phyloP scores from a whole-genome alignment of 2,888 invertebrate genomes.

The Agrilus mali region DNA sequence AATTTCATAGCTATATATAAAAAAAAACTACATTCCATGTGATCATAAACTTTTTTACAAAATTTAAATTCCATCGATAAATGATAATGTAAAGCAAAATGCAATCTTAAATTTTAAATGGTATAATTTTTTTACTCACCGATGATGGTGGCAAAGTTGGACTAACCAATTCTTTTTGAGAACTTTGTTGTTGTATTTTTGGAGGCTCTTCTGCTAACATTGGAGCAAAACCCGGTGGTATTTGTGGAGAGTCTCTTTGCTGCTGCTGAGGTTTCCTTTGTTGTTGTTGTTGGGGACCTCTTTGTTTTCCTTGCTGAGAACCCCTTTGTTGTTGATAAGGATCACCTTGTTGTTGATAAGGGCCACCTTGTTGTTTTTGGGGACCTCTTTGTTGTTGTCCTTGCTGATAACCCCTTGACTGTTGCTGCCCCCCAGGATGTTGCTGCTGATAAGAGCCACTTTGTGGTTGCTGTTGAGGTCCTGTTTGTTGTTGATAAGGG shows the following conservation, averaged over 20 bases:
- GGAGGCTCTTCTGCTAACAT: not conserved
- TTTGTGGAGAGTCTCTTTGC: not conserved
- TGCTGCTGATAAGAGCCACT: not conserved
- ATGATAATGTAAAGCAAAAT: too few relatives aligned
- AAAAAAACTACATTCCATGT: too few relatives aligned
- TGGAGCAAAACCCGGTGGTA: not conserved
- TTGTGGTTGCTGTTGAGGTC: slow-evolving; percentile 6
- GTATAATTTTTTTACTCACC: too few relatives aligned
- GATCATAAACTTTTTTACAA: too few relatives aligned
- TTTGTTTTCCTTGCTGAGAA: not conserved
- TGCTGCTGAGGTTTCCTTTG: not conserved
- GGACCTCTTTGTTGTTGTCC: slow-evolving; percentile 4
- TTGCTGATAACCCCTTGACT: slow-evolving; percentile 2
- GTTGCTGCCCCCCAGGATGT: slow-evolving; percentile 1
- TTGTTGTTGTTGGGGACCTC: not conserved
- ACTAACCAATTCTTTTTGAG: too few relatives aligned
- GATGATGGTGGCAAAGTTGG: too few relatives aligned
- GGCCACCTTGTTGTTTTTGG: slow-evolving; percentile 12
- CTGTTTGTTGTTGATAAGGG: slow-evolving; percentile 4
- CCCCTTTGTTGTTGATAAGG: not conserved
- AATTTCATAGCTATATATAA: too few relatives aligned
- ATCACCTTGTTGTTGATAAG: not conserved
- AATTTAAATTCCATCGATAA: too few relatives aligned
- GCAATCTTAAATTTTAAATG: too few relatives aligned
- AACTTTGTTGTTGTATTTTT: not conserved